A percentile compares a stretch with the other conserved stretches of the same genome.
Conservation (phyloP, 1,140 invertebrate species). For the Apis laboriosa region DNA sequence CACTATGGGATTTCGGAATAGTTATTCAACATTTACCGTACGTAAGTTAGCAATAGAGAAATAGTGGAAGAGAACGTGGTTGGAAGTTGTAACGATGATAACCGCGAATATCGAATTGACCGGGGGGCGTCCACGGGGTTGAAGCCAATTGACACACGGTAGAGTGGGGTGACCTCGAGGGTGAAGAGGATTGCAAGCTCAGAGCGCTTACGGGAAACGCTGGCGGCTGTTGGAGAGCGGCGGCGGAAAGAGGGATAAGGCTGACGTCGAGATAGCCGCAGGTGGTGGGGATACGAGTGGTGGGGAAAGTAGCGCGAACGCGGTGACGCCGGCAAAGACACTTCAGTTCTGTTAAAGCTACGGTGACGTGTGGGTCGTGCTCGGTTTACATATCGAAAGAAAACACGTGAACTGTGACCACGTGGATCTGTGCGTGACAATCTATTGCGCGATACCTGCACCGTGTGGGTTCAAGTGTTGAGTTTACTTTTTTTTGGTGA, state of each 20-base stretch:
- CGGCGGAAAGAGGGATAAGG: constrained; percentile 1
- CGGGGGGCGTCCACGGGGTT: constrained; percentile 22
- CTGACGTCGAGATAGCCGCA: constrained; percentile 18
- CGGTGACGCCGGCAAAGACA: constrained; percentile 41
- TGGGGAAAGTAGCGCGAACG: constrained; percentile 47
- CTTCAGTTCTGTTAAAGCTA: constrained; percentile 71
- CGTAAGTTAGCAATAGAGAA: background rate
- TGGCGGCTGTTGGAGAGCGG: background rate
- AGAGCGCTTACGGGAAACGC: constrained; percentile 56
- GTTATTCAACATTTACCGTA: too few relatives aligned
- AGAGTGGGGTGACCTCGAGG: constrained; percentile 32
- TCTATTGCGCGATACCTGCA: constrained; percentile 19
- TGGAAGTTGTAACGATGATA: constrained; percentile 12
- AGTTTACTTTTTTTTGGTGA: constrained; percentile 20
- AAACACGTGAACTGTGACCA: constrained; percentile 68
- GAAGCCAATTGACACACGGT: constrained; percentile 41
- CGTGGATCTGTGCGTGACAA: constrained; percentile 67
- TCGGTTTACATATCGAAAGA: constrained; percentile 50
- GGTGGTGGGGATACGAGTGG: constrained; percentile 17
- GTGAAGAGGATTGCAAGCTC: constrained; percentile 60
- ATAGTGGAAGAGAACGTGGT: background rate
- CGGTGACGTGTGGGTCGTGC: constrained; percentile 70
- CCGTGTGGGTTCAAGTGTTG: constrained; percentile 36
- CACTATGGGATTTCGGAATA: too few relatives aligned
- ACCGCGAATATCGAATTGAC: constrained; percentile 28